phyloP scores from a whole-genome alignment of 2,888 invertebrate species.

The Phasia obesa region DNA sequence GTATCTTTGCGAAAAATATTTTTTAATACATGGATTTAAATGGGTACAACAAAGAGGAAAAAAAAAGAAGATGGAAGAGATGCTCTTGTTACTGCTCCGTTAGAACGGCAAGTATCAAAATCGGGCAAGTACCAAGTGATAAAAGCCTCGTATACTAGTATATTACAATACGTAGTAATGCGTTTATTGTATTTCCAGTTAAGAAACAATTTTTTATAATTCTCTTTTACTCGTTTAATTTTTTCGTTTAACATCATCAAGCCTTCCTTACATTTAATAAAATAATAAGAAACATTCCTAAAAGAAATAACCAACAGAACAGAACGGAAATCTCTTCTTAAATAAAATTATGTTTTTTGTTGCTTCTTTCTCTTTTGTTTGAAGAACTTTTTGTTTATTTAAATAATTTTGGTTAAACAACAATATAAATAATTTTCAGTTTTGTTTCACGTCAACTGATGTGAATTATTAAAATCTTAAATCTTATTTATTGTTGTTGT shows the following conservation, averaged over 20 bases:
- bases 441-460: background rate
- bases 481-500: too few species aligned
- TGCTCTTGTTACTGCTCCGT: slow-evolving; percentile 24
- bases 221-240: slow-evolving; percentile 22
- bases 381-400: slow-evolving; percentile 27
- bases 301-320: background rate
- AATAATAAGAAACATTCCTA: slow-evolving; percentile 60
- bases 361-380: slow-evolving; percentile 26
- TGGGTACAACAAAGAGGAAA: background rate
- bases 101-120: slow-evolving; percentile 21
- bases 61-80: slow-evolving; percentile 8
- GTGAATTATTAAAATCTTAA: too few species aligned
- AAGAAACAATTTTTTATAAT: slow-evolving; percentile 51
- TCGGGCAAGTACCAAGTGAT: slow-evolving; percentile 54
- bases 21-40: slow-evolving; percentile 60
- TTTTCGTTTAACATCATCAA: background rate
- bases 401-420: slow-evolving; percentile 21
- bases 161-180: background rate
- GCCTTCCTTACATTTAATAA: slow-evolving; percentile 35
- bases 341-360: slow-evolving; percentile 23
- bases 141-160: slow-evolving; percentile 33
- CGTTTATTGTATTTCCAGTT: slow-evolving; percentile 64
- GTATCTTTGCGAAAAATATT: slow-evolving; percentile 65
- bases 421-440: slow-evolving; percentile 1
- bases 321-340: slow-evolving; percentile 3